A percentile compares a stretch with the other conserved stretches of the same genome.
phyloP scores from a whole-genome alignment of 2,113 vertebrate genomes.

The Vicugna pacos region DNA sequence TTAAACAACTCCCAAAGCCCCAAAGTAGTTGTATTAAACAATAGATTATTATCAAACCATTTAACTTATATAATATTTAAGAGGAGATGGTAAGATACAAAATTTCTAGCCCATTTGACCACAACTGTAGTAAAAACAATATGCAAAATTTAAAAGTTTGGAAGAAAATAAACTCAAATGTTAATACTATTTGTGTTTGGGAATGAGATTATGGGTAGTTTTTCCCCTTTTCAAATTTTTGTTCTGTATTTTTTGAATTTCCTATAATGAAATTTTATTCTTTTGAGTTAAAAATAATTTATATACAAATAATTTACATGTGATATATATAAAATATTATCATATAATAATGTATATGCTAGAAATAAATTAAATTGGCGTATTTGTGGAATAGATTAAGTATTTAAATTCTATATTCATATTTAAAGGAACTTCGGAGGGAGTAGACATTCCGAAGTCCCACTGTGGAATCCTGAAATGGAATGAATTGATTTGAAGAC shows the following conservation, averaged over 20 bases:
- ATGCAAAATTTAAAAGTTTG: neutral
- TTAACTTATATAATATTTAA: slow-evolving; percentile 38
- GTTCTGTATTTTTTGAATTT: neutral
- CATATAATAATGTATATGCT: neutral
- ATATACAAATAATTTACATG: neutral
- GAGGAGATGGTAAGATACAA: neutral
- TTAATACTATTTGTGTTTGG: slow-evolving; percentile 29
- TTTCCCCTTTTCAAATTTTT: neutral
- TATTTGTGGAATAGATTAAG: slow-evolving; percentile 1
- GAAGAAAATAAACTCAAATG: neutral
- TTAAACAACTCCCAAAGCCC: neutral
- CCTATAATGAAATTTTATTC: neutral
- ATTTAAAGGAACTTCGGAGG: neutral
- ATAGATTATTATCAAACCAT: neutral
- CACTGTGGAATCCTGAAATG: neutral
- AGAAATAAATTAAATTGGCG: slow-evolving; percentile 20
- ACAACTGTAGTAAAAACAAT: slow-evolving; percentile 22
- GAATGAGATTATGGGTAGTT: neutral
- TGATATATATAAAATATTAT: neutral
- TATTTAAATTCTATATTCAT: slow-evolving; percentile 62
- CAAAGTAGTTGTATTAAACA: slow-evolving; percentile 23
- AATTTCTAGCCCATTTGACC: neutral
- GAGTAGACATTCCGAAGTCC: neutral
- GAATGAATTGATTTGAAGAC: neutral
- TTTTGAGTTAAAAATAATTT: slow-evolving; percentile 41